These are phyloP conservation scores for Acipenser transmontanus DNA, from an alignment of 2,797 vertebrate species.

Conservation along the genomic window DNA sequence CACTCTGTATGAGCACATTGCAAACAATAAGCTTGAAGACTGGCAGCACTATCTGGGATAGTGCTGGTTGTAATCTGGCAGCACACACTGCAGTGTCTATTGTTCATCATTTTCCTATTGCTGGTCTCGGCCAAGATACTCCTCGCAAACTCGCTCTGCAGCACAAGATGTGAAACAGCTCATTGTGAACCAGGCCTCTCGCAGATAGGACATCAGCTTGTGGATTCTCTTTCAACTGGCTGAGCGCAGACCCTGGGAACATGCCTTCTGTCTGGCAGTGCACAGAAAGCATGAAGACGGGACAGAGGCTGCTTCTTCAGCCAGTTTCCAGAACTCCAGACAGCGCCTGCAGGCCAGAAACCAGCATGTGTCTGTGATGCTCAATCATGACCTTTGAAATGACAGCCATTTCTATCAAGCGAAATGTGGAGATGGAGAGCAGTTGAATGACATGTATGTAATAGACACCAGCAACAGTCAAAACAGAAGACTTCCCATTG, in stretches of 20 bases:
- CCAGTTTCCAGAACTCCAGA: slow-evolving; percentile 42
- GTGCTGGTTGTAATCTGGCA: background rate
- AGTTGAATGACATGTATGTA: slow-evolving; percentile 63
- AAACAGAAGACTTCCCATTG: slow-evolving; percentile 49
- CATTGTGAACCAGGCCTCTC: background rate
- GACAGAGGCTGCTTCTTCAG: slow-evolving; percentile 31
- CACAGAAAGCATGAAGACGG: slow-evolving; percentile 23
- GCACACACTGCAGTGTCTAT: background rate
- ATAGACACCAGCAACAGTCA: slow-evolving; percentile 66
- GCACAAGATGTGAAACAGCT: background rate
- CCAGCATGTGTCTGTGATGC: slow-evolving; percentile 67
- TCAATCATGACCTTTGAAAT: slow-evolving; percentile 69
- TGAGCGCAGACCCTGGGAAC: slow-evolving; percentile 22
- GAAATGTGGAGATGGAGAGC: slow-evolving; percentile 49
- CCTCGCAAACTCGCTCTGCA: background rate
- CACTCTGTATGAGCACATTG: too few relatives aligned
- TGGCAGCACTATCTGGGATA: background rate
- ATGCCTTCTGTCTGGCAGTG: slow-evolving; percentile 13
- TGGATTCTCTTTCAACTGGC: slow-evolving; percentile 45
- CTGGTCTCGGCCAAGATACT: background rate
- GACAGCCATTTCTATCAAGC: slow-evolving; percentile 67
- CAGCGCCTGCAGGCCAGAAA: slow-evolving; percentile 29
- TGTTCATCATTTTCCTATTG: background rate
- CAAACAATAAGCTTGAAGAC: background rate
- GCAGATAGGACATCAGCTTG: slow-evolving; percentile 34